Evolutionary conservation across 2,888 invertebrate species (phyloP).

Genomic region (Drosophila anomelani): DNA sequence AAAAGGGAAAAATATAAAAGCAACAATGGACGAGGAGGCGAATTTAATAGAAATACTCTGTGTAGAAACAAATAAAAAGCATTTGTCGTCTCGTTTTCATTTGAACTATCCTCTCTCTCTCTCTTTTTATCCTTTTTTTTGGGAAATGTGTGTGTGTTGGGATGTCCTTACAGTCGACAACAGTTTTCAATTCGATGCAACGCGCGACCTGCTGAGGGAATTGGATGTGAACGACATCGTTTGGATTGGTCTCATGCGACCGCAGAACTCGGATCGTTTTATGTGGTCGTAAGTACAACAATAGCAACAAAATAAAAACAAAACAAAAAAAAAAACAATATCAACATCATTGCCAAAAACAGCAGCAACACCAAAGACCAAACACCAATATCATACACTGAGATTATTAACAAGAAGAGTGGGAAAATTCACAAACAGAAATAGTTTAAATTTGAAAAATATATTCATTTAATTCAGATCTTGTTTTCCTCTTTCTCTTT

Average conservation of each 20-base stretch:
- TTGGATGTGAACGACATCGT: conserved; percentile 91
- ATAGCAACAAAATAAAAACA: not conserved
- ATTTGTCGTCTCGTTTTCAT: conserved; percentile 61
- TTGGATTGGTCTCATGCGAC: conserved; percentile 92
- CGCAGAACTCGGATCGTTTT: conserved; percentile 89
- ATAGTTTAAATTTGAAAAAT: not conserved
- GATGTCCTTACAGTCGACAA: conserved; percentile 87
- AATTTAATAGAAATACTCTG: conserved; percentile 76
- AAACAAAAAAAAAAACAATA: conserved; percentile 9
- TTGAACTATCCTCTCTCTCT: conserved; percentile 37
- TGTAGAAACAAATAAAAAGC: conserved; percentile 74
- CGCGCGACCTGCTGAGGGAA: conserved; percentile 91
- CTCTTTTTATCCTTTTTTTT: conserved; percentile 13
- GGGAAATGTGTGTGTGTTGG: not conserved
- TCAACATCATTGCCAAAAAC: conserved; percentile 25
- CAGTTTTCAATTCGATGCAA: conserved; percentile 91
- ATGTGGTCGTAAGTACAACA: conserved; percentile 90
- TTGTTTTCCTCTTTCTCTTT: too few species aligned
- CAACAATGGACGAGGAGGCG: conserved; percentile 58
- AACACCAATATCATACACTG: conserved; percentile 3
- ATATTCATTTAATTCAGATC: too few species aligned
- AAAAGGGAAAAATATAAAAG: conserved; percentile 30
- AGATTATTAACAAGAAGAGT: too few species aligned
- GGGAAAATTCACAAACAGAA: not conserved
- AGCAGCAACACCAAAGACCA: conserved; percentile 8